Base-by-base conservation (phyloP, 2,797 vertebrate species). In the Allobates femoralis region DNA sequence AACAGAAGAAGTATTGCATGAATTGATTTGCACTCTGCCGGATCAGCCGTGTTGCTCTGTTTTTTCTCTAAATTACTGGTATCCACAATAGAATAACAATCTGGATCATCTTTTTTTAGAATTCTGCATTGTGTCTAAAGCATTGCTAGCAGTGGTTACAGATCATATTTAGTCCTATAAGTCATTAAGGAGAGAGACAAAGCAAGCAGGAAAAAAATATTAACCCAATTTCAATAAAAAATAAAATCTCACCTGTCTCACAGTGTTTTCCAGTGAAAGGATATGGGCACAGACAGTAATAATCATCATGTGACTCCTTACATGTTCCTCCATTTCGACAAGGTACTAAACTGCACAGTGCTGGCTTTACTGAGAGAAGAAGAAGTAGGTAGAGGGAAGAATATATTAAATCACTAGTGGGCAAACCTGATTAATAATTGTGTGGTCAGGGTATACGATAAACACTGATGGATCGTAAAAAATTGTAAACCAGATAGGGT, bases 271-370 rank as follows among this genome's bases (percentile, higher is more conserved):
- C 98, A 0, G 96, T 97, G 93, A 99, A 99, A 71, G 96, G 96
- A 92, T 97, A 98, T 0, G 97, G 97, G 92, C 98, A 99, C 90
- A 95, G 92, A 89, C 98, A 99, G 90, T 90, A 94, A 94, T 98
- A 99, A 86, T 95, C 95, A 14, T 95, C 96, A 0, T 92, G 94
- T 0, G 94, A 94, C 87, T 99, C 98, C 90, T 95, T 96, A 90
- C 98, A 99, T 1, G 98, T 97, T 88, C 98, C 98, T 81, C 98
- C 98, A 0, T 99, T 99, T 87, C 97, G 96, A 85, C 98, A 99
- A 83, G 96, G 98, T 77, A 93, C 95, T 0, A 95, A 92, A 83
- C 96, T 97, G 93, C 98, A 99, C 66, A 95, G 95, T 91, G 95
- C 97, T 12, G 97, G 96, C 93, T 95, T 96, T 91, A 97, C 98